Evolutionary conservation across 2,888 invertebrate genomes (phyloP).

Genomic region (Gisinianus flammeolus): DNA sequence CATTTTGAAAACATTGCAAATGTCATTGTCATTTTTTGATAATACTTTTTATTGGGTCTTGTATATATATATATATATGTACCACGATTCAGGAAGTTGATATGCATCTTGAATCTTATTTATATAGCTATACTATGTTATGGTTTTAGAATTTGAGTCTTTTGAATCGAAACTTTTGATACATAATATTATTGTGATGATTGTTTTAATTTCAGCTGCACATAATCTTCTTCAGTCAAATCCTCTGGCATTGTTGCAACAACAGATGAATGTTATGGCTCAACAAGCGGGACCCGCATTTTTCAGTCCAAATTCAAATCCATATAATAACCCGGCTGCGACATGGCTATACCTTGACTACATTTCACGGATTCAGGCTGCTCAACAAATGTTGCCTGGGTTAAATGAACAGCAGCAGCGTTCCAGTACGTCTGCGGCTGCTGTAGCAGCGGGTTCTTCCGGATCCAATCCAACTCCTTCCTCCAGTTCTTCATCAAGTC

Average conservation of each 20-base stretch:
- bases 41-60: too few species aligned
- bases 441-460: slow-evolving; percentile 28
- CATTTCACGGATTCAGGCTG: slow-evolving; percentile 48
- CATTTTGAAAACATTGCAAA: too few species aligned
- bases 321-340: slow-evolving; percentile 48
- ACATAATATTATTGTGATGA: slow-evolving; percentile 9
- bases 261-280: slow-evolving; percentile 47
- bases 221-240: slow-evolving; percentile 48
- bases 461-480: slow-evolving; percentile 22
- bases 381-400: slow-evolving; percentile 41
- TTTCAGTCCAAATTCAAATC: slow-evolving; percentile 34
- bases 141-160: too few species aligned
- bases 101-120: too few species aligned
- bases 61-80: too few species aligned
- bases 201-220: slow-evolving; percentile 38
- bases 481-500: slow-evolving; percentile 30
- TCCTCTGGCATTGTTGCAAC: slow-evolving; percentile 45
- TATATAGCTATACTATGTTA: too few species aligned
- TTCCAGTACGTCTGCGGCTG: slow-evolving; percentile 31
- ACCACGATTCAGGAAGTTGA: too few species aligned
- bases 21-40: too few species aligned
- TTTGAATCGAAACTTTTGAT: too few species aligned
- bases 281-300: slow-evolving; percentile 40
- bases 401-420: slow-evolving; percentile 3
- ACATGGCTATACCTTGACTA: slow-evolving; percentile 53